Evolutionary conservation across 2,113 vertebrate genomes (phyloP).

Genomic region (Anser cygnoides): DNA sequence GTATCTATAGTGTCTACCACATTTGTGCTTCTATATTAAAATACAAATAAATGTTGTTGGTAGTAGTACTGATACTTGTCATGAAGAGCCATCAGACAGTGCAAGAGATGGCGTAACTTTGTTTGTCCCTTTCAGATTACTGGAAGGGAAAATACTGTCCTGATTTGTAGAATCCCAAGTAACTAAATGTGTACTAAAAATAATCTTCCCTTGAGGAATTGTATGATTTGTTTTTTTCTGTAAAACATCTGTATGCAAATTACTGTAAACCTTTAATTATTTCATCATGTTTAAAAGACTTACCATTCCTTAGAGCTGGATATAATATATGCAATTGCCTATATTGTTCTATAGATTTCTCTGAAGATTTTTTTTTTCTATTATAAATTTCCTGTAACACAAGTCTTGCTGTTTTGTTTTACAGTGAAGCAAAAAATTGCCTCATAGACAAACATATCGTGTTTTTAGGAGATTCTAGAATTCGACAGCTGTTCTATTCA

Average conservation of each 20-base stretch:
- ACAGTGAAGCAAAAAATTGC: slow-evolving; percentile 93
- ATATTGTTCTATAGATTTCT: neutral
- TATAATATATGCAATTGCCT: neutral
- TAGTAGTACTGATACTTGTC: neutral
- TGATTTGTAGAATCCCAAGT: neutral
- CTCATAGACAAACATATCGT: slow-evolving; percentile 87
- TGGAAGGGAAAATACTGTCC: neutral
- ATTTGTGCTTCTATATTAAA: neutral
- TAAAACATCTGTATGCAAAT: neutral
- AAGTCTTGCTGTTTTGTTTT: slow-evolving; percentile 67
- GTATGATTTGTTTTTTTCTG: neutral
- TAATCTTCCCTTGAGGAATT: neutral
- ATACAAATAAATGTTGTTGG: neutral
- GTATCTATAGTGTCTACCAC: neutral
- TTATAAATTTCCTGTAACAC: neutral
- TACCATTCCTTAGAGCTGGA: neutral
- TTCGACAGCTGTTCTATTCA: slow-evolving; percentile 93
- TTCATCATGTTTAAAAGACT: neutral
- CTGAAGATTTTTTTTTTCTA: neutral
- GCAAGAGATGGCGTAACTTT: neutral
- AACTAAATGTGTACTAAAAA: neutral
- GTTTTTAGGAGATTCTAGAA: slow-evolving; percentile 96
- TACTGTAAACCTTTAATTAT: neutral
- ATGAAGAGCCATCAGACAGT: neutral
- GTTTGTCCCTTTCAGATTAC: neutral